Evolutionary conservation across 2,113 vertebrate genomes (phyloP), one percentile per base, ranked within the genome.

Genomic region (Sterrhoptilus dennistouni): DNA sequence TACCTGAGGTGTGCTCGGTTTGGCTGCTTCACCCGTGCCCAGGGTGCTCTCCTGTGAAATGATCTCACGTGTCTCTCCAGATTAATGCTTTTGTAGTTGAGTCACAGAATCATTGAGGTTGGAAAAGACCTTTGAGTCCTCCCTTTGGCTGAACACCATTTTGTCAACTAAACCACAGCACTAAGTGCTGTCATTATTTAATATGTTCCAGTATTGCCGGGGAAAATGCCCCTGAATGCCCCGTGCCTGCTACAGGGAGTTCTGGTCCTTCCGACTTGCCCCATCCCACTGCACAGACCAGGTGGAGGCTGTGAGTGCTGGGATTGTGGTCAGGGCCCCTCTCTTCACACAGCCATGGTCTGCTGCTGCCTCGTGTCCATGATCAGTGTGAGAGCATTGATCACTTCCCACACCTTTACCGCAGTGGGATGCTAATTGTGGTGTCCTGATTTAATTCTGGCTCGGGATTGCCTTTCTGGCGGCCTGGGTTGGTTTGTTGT

Each of bases 331-430:
- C 12, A 1, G 22, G 6, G 15, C 18, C 31, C 27, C 36, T 36
- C 23, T 68, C 31, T 20, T 9, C 36, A 20, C 9, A 10, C 29
- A 22, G n/a, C 64, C 38, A 3, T 1, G 4, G 5, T 23, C 54
- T 28, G 29, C 65, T 85, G 83, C 33, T 75, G 53, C 35, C 35
- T 45, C 0, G 0, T 2, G 11, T 6, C 6, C 2, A 4, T 8
- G 54, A 7, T 13, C 11, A 8, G 49, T 1, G 40, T 13, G 50
- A 35, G 36, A 11, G 47, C 25, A 1, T 1, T 4, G 0, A 1
- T 24, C 22, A 3, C 35, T 57, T 9, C 24, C 1, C 61, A 31
- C 53, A 31, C 33, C 57, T 27, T 8, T 0, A 1, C 29, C 14
- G 28, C 65, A 28, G n/a, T 0, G 3, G 5, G 14, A 14, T 29